Base-by-base conservation (phyloP, 2,797 vertebrate species). In the Ciconia nigra region DNA sequence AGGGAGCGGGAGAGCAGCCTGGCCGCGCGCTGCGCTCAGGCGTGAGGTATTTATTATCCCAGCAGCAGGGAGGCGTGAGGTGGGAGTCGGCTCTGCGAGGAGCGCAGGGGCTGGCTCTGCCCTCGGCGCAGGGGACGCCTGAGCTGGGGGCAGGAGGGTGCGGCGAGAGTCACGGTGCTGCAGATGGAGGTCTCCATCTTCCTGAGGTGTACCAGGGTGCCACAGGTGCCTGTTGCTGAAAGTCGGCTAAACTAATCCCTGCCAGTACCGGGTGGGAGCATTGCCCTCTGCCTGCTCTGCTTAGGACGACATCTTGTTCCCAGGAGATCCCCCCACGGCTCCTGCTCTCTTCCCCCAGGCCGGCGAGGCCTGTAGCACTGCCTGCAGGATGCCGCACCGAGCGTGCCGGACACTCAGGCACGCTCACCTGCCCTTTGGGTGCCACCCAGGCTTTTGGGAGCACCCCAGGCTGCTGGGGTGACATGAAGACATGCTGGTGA, bases 21-120 rank as follows among this genome's bases (percentile, higher is more conserved):
- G 39, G 81, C 89, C 17, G 12, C 0, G 28, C 10, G 4, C 83
- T 44, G 80, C 1, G 44, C 88, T 90, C 72, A 11, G 46, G 62
- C 47, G 31, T 28, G 55, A 95, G 89, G 58, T 35, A 84, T 92
- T 92, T 89, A 72, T 94, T 93, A 92, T 84, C 90, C 86, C 59
- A 2, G 66, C 90, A 61, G 67, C 0, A 1, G 74, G 74, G 78
- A 80, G 47, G 59, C 4, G 7, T n/a, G 73, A 87, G 86, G 52
- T 29, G 51, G 73, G 83, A 92, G 66, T 7, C 6, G 3, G 73
- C 41, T 44, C 47, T 4, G 31, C 2, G 10, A 73, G 74, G 55
- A 62, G 41, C 2, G 2, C 37, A 6, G 74, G 47, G 62, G 52
- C 47, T 42, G 57, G 65, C 74, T 82, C 79, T 70, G 59, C 44